Conservation (phyloP, 1,140 invertebrate species). For the Lepidurus arcticus region DNA sequence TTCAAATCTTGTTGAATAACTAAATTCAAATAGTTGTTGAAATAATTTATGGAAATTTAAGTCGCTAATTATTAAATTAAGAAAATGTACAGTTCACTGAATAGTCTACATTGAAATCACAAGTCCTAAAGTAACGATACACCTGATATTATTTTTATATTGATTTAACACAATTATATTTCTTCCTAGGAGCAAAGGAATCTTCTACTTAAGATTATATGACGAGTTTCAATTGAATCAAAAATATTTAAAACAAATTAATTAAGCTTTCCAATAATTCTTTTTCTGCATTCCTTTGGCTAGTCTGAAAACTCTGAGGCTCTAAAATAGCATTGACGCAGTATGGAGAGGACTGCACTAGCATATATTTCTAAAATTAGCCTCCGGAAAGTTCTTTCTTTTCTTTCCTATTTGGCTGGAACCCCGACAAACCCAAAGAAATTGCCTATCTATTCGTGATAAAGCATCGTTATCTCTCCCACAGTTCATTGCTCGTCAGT, state of each 20-base stretch:
- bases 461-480: constrained; percentile 9
- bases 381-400: background rate
- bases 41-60: too few species aligned
- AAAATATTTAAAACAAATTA: background rate
- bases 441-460: constrained; percentile 2
- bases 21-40: too few species aligned
- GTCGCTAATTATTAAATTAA: too few species aligned
- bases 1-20: too few species aligned
- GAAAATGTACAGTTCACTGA: too few species aligned
- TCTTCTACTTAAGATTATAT: too few species aligned
- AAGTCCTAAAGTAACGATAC: too few species aligned
- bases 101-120: too few species aligned
- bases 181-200: too few species aligned
- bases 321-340: background rate
- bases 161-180: too few species aligned
- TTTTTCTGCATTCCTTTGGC: background rate
- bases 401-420: constrained; percentile 5
- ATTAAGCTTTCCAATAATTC: background rate
- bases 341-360: background rate
- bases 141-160: too few species aligned
- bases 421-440: background rate
- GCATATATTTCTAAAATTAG: constrained; percentile 6
- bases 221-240: background rate
- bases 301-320: background rate
- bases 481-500: background rate